Base-by-base conservation (phyloP, 2,113 vertebrate genomes). In the Sapayoa aenigma region DNA sequence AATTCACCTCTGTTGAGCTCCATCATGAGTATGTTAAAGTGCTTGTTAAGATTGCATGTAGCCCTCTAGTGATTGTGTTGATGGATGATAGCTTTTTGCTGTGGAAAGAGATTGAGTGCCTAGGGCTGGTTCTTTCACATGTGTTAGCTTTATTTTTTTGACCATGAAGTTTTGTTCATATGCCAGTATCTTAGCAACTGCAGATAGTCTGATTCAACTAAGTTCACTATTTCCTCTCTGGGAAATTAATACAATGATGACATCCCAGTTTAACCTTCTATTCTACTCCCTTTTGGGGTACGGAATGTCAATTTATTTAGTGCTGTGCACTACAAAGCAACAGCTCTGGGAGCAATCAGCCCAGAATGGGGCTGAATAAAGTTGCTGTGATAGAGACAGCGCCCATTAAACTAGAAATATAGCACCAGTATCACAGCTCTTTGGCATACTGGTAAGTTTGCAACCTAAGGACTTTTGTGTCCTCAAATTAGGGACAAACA, bases 161-260 rank as follows among this genome's bases (percentile, higher is more conserved):
- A 74, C 50, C 65, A 81, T 15, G 41, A 81, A 49, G 79, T 75
- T 95, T 92, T 93, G 72, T 84, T 88, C 94, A 75, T 71, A 47
- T 71, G 81, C 33, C 83, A 67, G 92, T 95, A 93, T 88, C 92
- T 83, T 93, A 94, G 95, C 92, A 96, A 95, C 91, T 9, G 60
- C 69, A 94, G 87, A 52, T 24, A 93, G 85, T 41, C 44, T 90
- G 73, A 89, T 83, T 87, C 74, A 73, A 72, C 53, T 25, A 68
- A 76, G 30, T 87, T 82, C 78, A 69, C 62, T 18, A 4, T 72
- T 95, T 87, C 49, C 23, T 92, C 44, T 31, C 72, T 81, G 59
- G 73, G 60, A 95, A 93, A 86, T 88, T 80, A 97, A 83, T 81
- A 75, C 9, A 33, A 8, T 21, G 24, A 71, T 88, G 85, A 86